These are phyloP conservation scores for Chymomyza fuscimana DNA, from an alignment of 2,888 invertebrate species.

Conservation along the genomic window DNA sequence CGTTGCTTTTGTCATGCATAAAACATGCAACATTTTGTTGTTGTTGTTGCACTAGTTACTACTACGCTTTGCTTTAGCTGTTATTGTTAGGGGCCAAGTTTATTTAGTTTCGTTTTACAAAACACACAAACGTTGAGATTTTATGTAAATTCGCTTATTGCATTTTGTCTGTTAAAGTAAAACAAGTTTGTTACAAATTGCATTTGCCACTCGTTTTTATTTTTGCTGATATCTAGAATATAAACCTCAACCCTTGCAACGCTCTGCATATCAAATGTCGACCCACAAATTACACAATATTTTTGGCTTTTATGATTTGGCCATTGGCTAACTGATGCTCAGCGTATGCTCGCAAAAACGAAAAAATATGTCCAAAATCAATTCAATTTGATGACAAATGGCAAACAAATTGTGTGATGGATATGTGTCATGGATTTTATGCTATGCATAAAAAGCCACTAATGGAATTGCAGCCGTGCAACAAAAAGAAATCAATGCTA, in stretches of 20 bases:
- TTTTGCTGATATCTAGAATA: background rate
- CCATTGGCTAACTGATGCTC: background rate
- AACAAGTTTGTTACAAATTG: constrained; percentile 29
- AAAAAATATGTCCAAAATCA: constrained; percentile 33
- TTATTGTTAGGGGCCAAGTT: constrained; percentile 37
- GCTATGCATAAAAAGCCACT: background rate
- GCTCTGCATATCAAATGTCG: background rate
- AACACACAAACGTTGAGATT: constrained; percentile 47
- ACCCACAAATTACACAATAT: constrained; percentile 6
- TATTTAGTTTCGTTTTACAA: constrained; percentile 54
- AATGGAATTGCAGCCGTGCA: background rate
- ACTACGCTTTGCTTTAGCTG: constrained; percentile 12
- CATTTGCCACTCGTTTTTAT: background rate
- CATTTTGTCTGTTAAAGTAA: constrained; percentile 27
- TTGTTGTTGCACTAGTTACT: constrained; percentile 19
- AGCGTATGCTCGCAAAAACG: constrained; percentile 12
- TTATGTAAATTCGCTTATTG: constrained; percentile 49
- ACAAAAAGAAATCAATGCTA: constrained; percentile 13
- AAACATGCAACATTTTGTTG: constrained; percentile 28
- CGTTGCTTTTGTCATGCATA: constrained; percentile 44
- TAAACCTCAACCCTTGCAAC: background rate
- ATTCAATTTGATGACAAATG: constrained; percentile 57
- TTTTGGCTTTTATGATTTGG: constrained; percentile 5
- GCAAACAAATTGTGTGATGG: constrained; percentile 49
- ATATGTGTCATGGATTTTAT: constrained; percentile 23